A percentile compares a stretch with the other conserved stretches of the same genome.
Evolutionary conservation across 2,888 invertebrate genomes (phyloP).

Genomic region (Poecilobothrus nobilitatus): DNA sequence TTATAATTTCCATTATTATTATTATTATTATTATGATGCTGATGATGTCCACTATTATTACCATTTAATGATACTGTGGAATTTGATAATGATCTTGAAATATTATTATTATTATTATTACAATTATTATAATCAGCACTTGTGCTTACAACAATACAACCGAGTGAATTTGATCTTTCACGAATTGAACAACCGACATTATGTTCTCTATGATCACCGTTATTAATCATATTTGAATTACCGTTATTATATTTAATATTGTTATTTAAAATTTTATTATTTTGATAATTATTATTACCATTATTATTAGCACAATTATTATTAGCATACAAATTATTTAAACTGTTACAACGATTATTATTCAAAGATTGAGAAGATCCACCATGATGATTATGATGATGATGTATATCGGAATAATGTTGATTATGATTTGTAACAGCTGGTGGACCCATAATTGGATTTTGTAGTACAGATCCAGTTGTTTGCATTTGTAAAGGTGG

Average conservation of each 20-base stretch:
- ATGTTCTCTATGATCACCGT: background rate
- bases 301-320: background rate
- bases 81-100: conserved; percentile 22
- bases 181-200: background rate
- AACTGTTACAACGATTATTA: background rate
- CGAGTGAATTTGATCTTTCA: background rate
- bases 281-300: conserved; percentile 2
- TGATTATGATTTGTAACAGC: background rate
- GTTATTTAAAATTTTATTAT: background rate
- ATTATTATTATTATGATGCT: conserved; percentile 19
- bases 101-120: conserved; percentile 17
- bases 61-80: conserved; percentile 13
- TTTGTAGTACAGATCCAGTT: background rate
- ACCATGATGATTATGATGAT: background rate
- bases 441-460: background rate
- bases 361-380: background rate
- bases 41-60: conserved; percentile 16
- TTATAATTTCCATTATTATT: conserved; percentile 20
- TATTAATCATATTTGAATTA: background rate
- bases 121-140: conserved; percentile 21
- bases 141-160: conserved; percentile 23
- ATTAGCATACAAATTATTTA: background rate
- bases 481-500: background rate
- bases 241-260: background rate
- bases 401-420: background rate